Percentiles rank a stretch among this genome's conserved stretches.
phyloP scores from a whole-genome alignment of 2,888 invertebrate genomes.

The Nemurella pictetii region DNA sequence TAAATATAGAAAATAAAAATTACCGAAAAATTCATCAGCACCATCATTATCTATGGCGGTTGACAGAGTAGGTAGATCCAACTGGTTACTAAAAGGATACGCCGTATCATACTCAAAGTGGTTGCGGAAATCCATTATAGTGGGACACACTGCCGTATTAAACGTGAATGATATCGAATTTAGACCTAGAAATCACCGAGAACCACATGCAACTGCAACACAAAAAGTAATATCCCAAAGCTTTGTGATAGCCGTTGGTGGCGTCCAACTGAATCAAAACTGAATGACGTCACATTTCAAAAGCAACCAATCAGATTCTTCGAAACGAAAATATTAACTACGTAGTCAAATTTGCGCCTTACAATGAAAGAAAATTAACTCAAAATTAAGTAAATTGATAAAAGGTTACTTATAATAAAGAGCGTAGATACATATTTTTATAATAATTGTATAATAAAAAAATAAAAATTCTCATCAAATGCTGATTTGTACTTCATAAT shows the following conservation, averaged over 20 bases:
- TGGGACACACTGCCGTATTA: too few species aligned
- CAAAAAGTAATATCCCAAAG: too few species aligned
- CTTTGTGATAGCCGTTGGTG: not conserved
- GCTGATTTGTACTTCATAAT: too few species aligned
- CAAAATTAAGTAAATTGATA: too few species aligned
- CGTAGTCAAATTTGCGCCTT: not conserved
- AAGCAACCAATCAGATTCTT: not conserved
- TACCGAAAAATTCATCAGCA: conserved; percentile 6
- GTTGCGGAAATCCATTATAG: not conserved
- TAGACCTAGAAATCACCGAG: too few species aligned
- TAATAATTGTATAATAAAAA: too few species aligned
- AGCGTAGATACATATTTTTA: too few species aligned
- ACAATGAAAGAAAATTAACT: too few species aligned
- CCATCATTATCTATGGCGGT: not conserved
- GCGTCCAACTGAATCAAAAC: not conserved
- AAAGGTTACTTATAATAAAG: too few species aligned
- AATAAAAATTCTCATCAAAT: too few species aligned
- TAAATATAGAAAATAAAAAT: not conserved
- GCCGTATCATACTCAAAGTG: not conserved
- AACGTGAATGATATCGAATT: too few species aligned
- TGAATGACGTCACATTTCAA: not conserved
- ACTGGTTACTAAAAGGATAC: not conserved
- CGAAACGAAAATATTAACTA: not conserved
- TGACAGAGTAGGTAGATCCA: not conserved
- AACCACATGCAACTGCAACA: not conserved